A percentile compares a stretch with the other conserved stretches of the same genome.
phyloP scores from a whole-genome alignment of 2,113 vertebrate species.

The Bubalus kerabau region DNA sequence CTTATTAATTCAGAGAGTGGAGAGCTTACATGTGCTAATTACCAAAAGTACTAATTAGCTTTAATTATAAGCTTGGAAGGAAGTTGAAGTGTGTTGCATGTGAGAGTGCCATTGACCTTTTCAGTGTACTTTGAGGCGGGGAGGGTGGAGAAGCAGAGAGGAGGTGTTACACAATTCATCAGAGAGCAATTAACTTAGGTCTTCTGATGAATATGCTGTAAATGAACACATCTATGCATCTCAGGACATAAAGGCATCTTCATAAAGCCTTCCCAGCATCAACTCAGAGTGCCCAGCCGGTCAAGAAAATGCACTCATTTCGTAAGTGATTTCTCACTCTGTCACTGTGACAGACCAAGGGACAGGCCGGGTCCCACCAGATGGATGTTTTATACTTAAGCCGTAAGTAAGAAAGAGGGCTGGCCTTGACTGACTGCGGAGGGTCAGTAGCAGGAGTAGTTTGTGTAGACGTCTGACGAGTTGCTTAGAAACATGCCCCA shows the following conservation, averaged over 20 bases:
- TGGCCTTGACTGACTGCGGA: neutral
- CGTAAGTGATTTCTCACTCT: neutral
- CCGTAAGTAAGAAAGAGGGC: neutral
- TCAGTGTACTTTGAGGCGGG: conserved; percentile 55
- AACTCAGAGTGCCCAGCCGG: neutral
- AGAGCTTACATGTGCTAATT: conserved; percentile 75
- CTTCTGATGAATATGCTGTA: conserved; percentile 71
- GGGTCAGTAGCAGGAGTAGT: neutral
- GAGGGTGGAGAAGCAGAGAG: conserved; percentile 62
- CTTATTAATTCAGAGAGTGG: conserved; percentile 72
- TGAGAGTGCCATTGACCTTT: conserved; percentile 78
- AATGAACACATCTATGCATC: conserved; percentile 58
- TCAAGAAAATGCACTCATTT: conserved; percentile 1
- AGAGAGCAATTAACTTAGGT: conserved; percentile 77
- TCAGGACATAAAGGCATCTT: conserved; percentile 63
- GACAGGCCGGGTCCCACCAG: neutral
- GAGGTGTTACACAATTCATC: conserved; percentile 76
- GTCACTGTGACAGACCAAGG: neutral
- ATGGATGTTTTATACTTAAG: neutral
- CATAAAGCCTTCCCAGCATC: conserved; percentile 36
- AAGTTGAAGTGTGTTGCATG: conserved; percentile 68
- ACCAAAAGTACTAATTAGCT: conserved; percentile 75
- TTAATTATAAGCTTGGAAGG: conserved; percentile 80
- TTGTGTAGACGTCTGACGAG: conserved; percentile 20
- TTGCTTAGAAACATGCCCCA: neutral